phyloP scores from a whole-genome alignment of 2,888 invertebrate genomes.

The Phyllotreta striolata region DNA sequence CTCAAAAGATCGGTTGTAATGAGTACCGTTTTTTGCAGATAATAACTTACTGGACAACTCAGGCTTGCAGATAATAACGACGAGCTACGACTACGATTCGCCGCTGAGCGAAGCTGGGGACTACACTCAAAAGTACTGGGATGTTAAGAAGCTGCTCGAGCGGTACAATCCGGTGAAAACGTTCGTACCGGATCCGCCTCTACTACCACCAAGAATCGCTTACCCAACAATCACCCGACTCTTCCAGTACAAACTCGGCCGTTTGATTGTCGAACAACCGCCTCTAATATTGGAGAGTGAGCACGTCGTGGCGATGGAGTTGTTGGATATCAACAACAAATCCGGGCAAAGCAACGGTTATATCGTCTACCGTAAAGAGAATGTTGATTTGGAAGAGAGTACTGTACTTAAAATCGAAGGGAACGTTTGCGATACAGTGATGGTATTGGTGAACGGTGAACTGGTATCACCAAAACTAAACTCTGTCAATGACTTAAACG shows the following conservation, averaged over 20 bases:
- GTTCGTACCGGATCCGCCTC: conserved; percentile 71
- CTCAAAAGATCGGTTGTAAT: not conserved
- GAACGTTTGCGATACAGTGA: conserved; percentile 62
- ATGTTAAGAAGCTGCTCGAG: conserved; percentile 66
- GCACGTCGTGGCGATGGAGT: conserved; percentile 53
- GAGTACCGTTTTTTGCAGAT: conserved; percentile 16
- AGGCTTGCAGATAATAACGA: conserved; percentile 53
- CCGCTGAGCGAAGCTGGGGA: conserved; percentile 89
- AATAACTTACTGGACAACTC: conserved; percentile 28
- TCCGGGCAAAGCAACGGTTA: conserved; percentile 67
- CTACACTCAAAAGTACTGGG: conserved; percentile 76
- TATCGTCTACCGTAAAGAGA: conserved; percentile 62
- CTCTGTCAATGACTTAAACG: conserved; percentile 49
- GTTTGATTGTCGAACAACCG: conserved; percentile 38
- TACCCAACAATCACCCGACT: conserved; percentile 59
- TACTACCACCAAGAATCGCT: conserved; percentile 78
- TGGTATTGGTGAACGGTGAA: conserved; percentile 61
- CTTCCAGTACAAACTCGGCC: conserved; percentile 42
- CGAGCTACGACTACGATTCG: conserved; percentile 83
- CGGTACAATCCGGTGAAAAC: conserved; percentile 55
- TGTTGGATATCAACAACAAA: conserved; percentile 56
- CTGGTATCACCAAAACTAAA: conserved; percentile 54
- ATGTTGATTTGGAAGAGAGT: conserved; percentile 47
- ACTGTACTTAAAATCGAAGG: conserved; percentile 55
- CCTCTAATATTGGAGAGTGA: conserved; percentile 34